Percentiles rank a stretch among this genome's conserved stretches.
These are phyloP conservation scores for Eueremaeus valkanovi DNA, from an alignment of 2,888 invertebrate genomes.

Conservation along the genomic window DNA sequence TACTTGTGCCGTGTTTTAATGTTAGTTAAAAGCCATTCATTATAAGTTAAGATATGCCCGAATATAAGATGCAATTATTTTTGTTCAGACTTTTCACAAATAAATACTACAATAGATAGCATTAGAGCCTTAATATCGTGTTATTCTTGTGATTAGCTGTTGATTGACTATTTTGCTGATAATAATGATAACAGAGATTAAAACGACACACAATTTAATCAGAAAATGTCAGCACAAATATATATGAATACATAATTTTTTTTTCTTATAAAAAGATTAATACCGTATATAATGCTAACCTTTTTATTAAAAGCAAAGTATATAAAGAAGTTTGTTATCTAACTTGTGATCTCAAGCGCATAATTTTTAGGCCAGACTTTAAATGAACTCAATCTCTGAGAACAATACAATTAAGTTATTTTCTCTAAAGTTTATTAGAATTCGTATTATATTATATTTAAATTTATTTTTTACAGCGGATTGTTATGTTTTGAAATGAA, in stretches of 20 bases:
- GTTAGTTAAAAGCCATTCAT: background rate
- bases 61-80: background rate
- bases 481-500: background rate
- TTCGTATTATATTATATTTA: background rate
- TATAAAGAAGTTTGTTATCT: background rate
- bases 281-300: background rate
- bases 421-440: background rate
- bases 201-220: conserved; percentile 9
- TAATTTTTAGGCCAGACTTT: background rate
- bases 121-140: background rate
- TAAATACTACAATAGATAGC: background rate
- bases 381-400: background rate
- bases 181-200: conserved; percentile 33
- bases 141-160: conserved; percentile 3
- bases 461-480: background rate
- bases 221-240: conserved; percentile 14
- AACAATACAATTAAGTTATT: background rate
- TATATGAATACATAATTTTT: background rate
- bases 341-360: background rate
- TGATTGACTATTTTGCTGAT: conserved; percentile 31
- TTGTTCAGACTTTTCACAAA: background rate
- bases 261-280: background rate
- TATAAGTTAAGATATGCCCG: background rate
- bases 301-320: no score
- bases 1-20: background rate